Percentiles rank a stretch among this genome's conserved stretches.
These are phyloP conservation scores for Calephelis perditalis DNA, from an alignment of 2,888 invertebrate species.

Conservation along the genomic window DNA sequence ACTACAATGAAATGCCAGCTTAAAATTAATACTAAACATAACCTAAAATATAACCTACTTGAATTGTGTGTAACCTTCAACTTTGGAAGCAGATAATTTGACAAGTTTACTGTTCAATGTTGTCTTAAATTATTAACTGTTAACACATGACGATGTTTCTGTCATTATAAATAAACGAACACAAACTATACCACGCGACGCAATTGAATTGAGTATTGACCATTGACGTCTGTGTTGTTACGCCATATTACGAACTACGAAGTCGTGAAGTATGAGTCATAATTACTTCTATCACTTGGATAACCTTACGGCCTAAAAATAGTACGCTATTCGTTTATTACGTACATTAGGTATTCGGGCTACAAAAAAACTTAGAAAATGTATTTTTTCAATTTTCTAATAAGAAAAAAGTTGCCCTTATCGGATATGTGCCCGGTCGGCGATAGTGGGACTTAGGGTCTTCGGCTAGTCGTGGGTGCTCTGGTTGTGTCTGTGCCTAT, in stretches of 20 bases:
- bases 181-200: not conserved
- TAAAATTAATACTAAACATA: not conserved
- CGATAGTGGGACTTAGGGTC: too few relatives aligned
- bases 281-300: not conserved
- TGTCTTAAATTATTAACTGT: not conserved
- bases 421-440: too few relatives aligned
- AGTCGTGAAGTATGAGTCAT: not conserved
- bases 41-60: slow-evolving; percentile 3
- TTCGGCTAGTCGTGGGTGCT: too few relatives aligned
- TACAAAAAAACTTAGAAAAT: too few relatives aligned
- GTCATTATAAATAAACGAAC: not conserved
- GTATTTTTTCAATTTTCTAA: too few relatives aligned
- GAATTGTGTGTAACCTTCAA: not conserved
- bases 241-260: not conserved
- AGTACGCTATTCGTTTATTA: too few relatives aligned
- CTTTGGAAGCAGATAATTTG: not conserved
- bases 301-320: not conserved
- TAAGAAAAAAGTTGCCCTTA: too few relatives aligned
- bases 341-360: too few relatives aligned
- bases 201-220: not conserved
- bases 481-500: too few relatives aligned
- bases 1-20: not conserved
- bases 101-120: not conserved
- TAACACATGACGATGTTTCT: not conserved
- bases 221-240: not conserved